phyloP scores from a whole-genome alignment of 2,888 invertebrate genomes.

The Cosmia pyralina region DNA sequence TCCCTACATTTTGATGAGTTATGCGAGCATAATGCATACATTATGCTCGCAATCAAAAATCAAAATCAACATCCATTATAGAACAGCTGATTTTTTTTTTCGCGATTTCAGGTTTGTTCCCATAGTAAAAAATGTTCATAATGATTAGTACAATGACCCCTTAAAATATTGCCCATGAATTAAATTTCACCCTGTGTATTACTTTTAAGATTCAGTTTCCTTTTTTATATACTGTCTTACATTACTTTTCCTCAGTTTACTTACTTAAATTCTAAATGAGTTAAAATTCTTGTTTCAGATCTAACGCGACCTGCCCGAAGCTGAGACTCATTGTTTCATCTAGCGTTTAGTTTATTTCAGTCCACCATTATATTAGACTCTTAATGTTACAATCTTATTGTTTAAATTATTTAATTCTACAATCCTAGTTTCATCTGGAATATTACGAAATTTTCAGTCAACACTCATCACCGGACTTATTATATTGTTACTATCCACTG shows the following conservation, averaged over 20 bases:
- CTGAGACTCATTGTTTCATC: constrained; percentile 68
- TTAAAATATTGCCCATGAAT: too few relatives aligned
- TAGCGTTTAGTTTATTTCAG: constrained; percentile 63
- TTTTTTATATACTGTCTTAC: neutral
- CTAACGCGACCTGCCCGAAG: constrained; percentile 75
- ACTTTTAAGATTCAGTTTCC: neutral
- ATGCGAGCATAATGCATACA: too few relatives aligned
- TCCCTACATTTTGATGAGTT: too few relatives aligned
- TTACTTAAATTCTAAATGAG: constrained; percentile 38
- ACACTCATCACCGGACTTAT: constrained; percentile 75
- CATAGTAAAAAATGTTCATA: too few relatives aligned
- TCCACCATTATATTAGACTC: constrained; percentile 73
- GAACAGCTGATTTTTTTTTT: too few relatives aligned
- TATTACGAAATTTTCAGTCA: constrained; percentile 77
- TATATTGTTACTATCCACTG: constrained; percentile 53
- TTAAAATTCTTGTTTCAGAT: constrained; percentile 83
- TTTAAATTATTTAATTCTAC: constrained; percentile 43
- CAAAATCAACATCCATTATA: too few relatives aligned
- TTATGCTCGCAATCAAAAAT: too few relatives aligned
- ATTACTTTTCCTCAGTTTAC: constrained; percentile 1
- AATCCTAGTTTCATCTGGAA: constrained; percentile 70
- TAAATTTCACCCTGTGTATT: too few relatives aligned
- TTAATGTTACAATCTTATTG: constrained; percentile 76
- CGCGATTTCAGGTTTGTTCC: too few relatives aligned
- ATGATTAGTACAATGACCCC: too few relatives aligned